Conservation (phyloP, 2,113 vertebrate genomes). For the Anoplopoma fimbria region DNA sequence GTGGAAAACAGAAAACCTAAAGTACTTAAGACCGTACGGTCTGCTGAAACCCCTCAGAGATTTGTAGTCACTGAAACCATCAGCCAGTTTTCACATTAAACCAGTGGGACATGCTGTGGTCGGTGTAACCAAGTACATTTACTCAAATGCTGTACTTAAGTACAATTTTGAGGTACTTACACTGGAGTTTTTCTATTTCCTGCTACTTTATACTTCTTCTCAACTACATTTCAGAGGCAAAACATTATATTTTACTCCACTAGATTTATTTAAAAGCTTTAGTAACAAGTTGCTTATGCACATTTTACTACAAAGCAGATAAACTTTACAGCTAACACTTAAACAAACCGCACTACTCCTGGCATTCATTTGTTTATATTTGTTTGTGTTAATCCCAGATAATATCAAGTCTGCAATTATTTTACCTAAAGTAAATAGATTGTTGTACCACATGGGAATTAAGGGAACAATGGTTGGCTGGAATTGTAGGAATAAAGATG, state of each 20-base stretch:
- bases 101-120: background rate
- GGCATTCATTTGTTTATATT: no score
- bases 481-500: background rate
- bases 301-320: background rate
- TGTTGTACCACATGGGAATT: background rate
- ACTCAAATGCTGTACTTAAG: background rate
- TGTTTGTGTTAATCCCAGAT: background rate
- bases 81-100: background rate
- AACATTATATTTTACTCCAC: no score
- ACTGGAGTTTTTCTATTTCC: background rate
- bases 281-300: background rate
- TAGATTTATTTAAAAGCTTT: background rate
- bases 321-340: background rate
- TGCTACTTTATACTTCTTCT: background rate
- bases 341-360: no score
- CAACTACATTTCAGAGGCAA: no score
- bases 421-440: background rate
- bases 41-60: background rate
- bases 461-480: background rate
- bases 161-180: background rate
- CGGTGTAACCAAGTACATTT: background rate
- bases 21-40: background rate
- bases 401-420: background rate
- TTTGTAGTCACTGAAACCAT: background rate
- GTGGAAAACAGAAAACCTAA: conserved; percentile 24